Conservation (phyloP, 2,113 vertebrate species). For the Tetrax tetrax region DNA sequence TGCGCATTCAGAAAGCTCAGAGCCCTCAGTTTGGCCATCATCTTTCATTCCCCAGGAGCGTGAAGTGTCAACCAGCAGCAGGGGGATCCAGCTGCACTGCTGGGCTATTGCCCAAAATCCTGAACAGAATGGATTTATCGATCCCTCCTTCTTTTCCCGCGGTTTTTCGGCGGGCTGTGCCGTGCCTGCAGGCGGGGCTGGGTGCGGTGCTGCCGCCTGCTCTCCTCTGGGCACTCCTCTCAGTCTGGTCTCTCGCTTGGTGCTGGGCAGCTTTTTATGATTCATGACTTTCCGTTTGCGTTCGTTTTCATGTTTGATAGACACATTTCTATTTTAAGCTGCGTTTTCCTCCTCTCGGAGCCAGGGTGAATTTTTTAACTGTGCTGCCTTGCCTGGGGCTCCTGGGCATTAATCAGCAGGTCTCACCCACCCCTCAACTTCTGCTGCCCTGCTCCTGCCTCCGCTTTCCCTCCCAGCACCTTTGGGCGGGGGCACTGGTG, state of each 20-base stretch:
- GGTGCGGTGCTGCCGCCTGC: accelerated
- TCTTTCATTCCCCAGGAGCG: background rate
- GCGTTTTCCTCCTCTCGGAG: background rate
- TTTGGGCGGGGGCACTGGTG: background rate
- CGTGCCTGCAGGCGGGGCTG: accelerated
- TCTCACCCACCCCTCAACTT: background rate
- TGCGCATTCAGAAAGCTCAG: background rate
- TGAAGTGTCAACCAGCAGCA: background rate
- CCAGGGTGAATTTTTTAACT: background rate
- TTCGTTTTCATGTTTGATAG: background rate
- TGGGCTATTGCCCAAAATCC: background rate
- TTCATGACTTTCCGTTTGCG: background rate
- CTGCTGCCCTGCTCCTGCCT: background rate
- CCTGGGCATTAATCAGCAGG: background rate
- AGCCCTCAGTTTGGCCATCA: background rate
- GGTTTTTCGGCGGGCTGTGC: background rate
- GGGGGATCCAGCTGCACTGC: background rate
- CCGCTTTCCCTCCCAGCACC: background rate
- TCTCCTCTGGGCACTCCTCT: background rate
- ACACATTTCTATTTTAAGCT: background rate
- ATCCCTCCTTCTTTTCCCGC: background rate
- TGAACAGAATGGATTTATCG: background rate
- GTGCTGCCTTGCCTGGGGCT: background rate
- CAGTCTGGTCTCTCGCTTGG: background rate
- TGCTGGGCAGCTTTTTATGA: background rate